Base-by-base conservation (phyloP, 2,113 vertebrate genomes). In the Excalfactoria chinensis region DNA sequence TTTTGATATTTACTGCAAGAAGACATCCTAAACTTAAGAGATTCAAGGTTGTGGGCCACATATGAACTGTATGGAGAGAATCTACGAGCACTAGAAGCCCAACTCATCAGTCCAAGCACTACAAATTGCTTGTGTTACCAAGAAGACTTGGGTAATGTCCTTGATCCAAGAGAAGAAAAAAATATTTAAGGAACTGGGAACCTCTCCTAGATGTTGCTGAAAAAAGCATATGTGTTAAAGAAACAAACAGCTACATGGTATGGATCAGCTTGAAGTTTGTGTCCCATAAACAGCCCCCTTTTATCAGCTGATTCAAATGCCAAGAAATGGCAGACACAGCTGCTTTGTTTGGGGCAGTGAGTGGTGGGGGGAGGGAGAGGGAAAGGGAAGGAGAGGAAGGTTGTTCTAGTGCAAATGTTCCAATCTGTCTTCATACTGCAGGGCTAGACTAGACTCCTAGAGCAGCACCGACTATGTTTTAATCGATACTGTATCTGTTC, bases 161-260 rank as follows among this genome's bases (percentile, higher is more conserved):
- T 20, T 56, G 30, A 75, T 9, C 5, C 0, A 0, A 16, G 17
- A 14, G 5, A 1, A 11, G 9, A 19, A 19, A 34, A 40, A 37
- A 16, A 25, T 56, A 5, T 67, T 77, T 43, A 11, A 76, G 73
- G 41, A 90, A 77, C 35, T 73, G 30, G 32, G 20, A 88, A 58
- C 1, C 11, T 14, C 30, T 53, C 16, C 26, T 34, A 72, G 13
- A 69, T 23, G 72, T 51, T 20, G 30, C 60, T 80, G 37, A 23
- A 22, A 69, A 60, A 41, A 41, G 10, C 22, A 26, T 19, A 44
- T 30, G 9, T 40, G 30, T 19, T 60, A 68, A 9, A 81, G 11
- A 86, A 90, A 58, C 21, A 84, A 22, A 76, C 2, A 22, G 8
- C n/a, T 25, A 60, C 22, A 32, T 86, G 49, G 40, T 9, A 73